Percentiles rank a stretch among this genome's conserved stretches.
Conservation (phyloP, 2,797 vertebrate genomes). For the Orientallactaga sibirica region DNA sequence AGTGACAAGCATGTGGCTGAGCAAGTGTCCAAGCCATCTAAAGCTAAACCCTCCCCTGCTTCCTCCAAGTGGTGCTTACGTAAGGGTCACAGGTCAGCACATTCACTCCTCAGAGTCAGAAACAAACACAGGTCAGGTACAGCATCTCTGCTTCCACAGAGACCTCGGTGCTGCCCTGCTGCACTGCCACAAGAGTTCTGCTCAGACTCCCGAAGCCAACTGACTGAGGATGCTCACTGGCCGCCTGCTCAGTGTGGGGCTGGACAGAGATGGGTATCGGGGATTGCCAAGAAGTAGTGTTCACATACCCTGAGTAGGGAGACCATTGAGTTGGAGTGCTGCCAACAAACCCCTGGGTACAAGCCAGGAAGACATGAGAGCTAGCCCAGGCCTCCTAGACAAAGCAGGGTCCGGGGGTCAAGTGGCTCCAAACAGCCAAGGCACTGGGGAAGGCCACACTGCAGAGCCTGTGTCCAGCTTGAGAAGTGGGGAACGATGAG, state of each 20-base stretch:
- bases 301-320: neutral
- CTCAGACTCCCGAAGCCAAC: neutral
- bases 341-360: neutral
- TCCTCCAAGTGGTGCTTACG: neutral
- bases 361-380: neutral
- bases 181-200: too few species aligned
- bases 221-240: neutral
- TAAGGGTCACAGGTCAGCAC: neutral
- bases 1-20: neutral
- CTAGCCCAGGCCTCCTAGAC: neutral
- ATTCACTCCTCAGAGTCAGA: neutral
- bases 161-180: neutral
- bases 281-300: neutral
- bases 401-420: too few species aligned
- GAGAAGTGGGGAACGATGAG: neutral
- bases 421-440: neutral
- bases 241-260: neutral
- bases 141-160: neutral
- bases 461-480: fast-evolving
- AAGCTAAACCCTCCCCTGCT: neutral
- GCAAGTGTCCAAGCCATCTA: neutral
- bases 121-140: neutral
- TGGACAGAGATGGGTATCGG: neutral
- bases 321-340: neutral
- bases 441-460: too few species aligned